Percentiles rank a stretch among this genome's conserved stretches.
Conservation (phyloP, 2,888 invertebrate genomes). For the Eupithecia dodoneata region DNA sequence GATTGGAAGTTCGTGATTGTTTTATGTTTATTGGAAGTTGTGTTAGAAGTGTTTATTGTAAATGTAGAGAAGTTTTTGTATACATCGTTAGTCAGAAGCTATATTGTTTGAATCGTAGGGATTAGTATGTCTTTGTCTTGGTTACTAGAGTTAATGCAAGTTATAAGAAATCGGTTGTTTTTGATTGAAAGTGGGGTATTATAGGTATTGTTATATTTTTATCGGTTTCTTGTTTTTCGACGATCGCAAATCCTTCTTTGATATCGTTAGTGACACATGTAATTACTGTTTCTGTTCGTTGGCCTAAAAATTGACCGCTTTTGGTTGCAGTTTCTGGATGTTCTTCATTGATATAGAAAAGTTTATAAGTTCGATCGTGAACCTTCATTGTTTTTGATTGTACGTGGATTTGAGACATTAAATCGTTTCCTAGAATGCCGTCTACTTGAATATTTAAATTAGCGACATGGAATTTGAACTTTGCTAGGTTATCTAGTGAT, state of each 20-base stretch:
- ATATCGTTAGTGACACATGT: slow-evolving; percentile 39
- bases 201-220: slow-evolving; percentile 42
- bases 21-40: no score
- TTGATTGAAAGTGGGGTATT: slow-evolving; percentile 42
- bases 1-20: no score
- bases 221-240: slow-evolving; percentile 44
- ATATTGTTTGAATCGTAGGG: not conserved
- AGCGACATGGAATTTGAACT: slow-evolving; percentile 46
- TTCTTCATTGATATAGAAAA: slow-evolving; percentile 35
- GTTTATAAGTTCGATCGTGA: slow-evolving; percentile 42
- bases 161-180: slow-evolving; percentile 37
- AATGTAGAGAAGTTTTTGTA: no score
- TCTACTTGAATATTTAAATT: slow-evolving; percentile 47
- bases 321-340: not conserved
- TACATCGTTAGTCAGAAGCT: no score
- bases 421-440: slow-evolving; percentile 51
- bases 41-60: no score
- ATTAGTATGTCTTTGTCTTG: slow-evolving; percentile 1
- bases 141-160: slow-evolving; percentile 19
- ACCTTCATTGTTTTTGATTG: slow-evolving; percentile 51
- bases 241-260: slow-evolving; percentile 38
- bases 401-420: slow-evolving; percentile 48
- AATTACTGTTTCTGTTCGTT: slow-evolving; percentile 47
- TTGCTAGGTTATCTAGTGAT: slow-evolving; percentile 44
- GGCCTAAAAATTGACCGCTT: slow-evolving; percentile 35